Base-by-base conservation (phyloP, 2,888 invertebrate genomes). In the Phorcus lineatus region DNA sequence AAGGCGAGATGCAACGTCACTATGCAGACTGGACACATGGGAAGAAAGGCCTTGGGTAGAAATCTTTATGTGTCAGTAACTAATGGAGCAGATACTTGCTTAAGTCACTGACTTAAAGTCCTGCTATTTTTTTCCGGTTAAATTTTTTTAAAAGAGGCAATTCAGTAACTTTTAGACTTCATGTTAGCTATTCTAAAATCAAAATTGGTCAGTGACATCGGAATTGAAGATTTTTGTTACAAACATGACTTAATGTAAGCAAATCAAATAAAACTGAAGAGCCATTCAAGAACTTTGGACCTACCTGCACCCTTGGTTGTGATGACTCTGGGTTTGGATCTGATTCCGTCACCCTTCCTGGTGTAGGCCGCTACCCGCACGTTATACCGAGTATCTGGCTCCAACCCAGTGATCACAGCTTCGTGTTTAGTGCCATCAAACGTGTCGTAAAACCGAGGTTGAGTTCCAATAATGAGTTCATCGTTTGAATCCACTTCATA, bases 271-370 rank as follows among this genome's bases (percentile, higher is more conserved):
- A 62, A 28, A 22, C 16, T 28, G 7, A 24, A 1, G 1, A 47
- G 1, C 28, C 9, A 17, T 16, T 28, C 11, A 67, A 70, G 36
- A 36, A 36, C 36, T 93, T 96, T 96, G 85, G 99, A 76, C 85
- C 74, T 83, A 92, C 91, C 91, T 85, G 91, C 91, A 53, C 92
- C 92, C 81, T 90, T 91, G 19, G 99, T 99, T 93, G 96, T 96
- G 1, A 97, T 96, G 82, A 95, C 95, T 80, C 96, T 96, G 31
- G 97, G 96, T 82, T 95, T 94, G 92, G 98, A 98, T 85, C 98
- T 95, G 93, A 97, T 96, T 24, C 99, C 99, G 93, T 99, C 99
- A 66, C 99, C 99, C 93, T 98, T 98, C 84, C 98, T 95, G 3
- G 99, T 99, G 83, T 99, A 94, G 0, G 99, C 99, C 0, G 98